Percentiles rank a stretch among this genome's conserved stretches.
Conservation (phyloP, 2,797 vertebrate genomes). For the Xiphophorus birchmanni region DNA sequence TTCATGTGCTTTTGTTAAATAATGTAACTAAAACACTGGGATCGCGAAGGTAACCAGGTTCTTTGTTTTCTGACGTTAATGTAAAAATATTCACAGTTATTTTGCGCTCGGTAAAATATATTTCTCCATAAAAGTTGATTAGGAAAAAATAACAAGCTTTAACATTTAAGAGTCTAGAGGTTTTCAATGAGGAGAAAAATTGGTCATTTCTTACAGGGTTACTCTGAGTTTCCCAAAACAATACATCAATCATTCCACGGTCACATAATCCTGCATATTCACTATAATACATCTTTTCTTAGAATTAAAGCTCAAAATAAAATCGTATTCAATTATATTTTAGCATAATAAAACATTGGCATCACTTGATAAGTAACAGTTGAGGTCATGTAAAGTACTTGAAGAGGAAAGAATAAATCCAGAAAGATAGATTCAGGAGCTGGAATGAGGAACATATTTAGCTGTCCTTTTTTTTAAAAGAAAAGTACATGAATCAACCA, state of each 20-base stretch:
- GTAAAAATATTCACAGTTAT: neutral
- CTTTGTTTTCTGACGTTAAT: neutral
- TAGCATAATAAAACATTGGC: neutral
- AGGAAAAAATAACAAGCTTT: neutral
- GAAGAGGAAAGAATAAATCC: neutral
- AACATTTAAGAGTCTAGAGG: slow-evolving; percentile 18
- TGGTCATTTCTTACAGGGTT: neutral
- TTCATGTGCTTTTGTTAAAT: neutral
- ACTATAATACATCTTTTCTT: neutral
- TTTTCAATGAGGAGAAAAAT: neutral
- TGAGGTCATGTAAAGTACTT: neutral
- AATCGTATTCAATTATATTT: neutral
- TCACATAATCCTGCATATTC: neutral
- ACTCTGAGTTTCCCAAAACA: neutral
- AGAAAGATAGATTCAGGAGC: neutral
- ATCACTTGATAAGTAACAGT: neutral
- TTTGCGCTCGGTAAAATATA: neutral
- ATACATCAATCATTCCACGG: neutral
- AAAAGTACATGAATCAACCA: neutral
- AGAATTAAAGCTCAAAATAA: neutral
- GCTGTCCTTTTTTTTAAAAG: neutral
- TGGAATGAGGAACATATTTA: neutral
- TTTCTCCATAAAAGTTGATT: neutral
- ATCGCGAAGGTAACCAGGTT: neutral
- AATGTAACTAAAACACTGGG: neutral